These are phyloP conservation scores for Oryzias woworae DNA, from an alignment of 2,113 vertebrate genomes.

Conservation along the genomic window DNA sequence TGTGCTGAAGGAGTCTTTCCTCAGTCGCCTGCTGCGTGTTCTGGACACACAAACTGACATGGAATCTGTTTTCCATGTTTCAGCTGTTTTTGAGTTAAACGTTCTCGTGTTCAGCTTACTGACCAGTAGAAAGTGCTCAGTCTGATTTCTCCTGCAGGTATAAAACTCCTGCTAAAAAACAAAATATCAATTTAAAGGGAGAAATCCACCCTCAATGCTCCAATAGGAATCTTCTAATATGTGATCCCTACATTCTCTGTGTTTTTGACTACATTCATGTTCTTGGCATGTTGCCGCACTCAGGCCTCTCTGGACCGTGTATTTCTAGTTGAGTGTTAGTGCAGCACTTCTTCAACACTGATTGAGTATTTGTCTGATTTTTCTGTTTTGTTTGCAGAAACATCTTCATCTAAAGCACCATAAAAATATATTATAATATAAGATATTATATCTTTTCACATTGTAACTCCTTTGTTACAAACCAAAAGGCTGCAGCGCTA, in stretches of 20 bases:
- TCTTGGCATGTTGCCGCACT: neutral
- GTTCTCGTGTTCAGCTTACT: too few relatives aligned
- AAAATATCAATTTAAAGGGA: slow-evolving; percentile 9
- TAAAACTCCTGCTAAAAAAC: neutral
- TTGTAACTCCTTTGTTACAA: neutral
- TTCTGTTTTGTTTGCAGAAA: slow-evolving; percentile 1
- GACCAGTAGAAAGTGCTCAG: too few relatives aligned
- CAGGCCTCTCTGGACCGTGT: neutral
- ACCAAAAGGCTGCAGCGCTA: neutral
- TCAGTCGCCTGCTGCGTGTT: too few relatives aligned
- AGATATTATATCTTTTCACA: neutral
- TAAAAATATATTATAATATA: neutral
- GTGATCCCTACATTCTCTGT: neutral
- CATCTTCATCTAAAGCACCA: neutral
- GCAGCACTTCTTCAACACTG: neutral
- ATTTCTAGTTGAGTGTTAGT: neutral
- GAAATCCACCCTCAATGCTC: neutral
- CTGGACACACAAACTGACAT: too few relatives aligned
- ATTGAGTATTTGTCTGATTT: neutral
- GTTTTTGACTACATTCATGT: neutral
- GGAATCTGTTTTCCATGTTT: too few relatives aligned
- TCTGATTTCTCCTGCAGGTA: neutral
- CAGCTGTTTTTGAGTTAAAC: too few relatives aligned
- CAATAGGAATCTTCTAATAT: neutral
- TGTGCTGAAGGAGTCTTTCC: too few relatives aligned